Evolutionary conservation across 2,797 vertebrate genomes (phyloP), one percentile per base, ranked within the genome.

Genomic region (Chelmon rostratus): DNA sequence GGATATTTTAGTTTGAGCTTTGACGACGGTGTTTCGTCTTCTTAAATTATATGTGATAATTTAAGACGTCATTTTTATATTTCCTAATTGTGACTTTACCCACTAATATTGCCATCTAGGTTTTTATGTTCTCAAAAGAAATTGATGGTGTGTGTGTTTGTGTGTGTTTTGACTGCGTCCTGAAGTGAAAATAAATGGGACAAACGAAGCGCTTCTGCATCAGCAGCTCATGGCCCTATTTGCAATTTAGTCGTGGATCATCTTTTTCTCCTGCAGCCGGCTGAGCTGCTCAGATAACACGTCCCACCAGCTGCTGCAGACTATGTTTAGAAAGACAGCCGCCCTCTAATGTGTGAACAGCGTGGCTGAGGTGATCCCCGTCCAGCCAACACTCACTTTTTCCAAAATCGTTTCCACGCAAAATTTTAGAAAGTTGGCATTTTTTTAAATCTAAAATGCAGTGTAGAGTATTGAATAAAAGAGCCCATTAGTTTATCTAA

Each of bases 311-410:
- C 78, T 57, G 66, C 76, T 62, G 5, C 18, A 31, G 28, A 28
- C 10, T 50, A 9, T 35, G 42, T 40, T 67, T 35, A 42, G 28
- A 57, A 15, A 77, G 11, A n/a, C 37, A 54, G 42, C 15, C 47
- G 49, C 56, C 31, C 62, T 73, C 25, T 76, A 38, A 81, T 50
- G 79, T 77, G 76, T 53, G 69, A 83, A 84, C 73, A 71, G 72
- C 62, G 56, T 44, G 65, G 71, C 79, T 68, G 50, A 78, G 42
- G 44, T 40, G 68, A 57, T 76, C 83, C 65, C 62, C 68, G 47
- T 81, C 47, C 59, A 69, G 38, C 12, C 65, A 63, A 58, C 50
- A 23, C 53, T 66, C 63, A 37, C 28, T 49, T 42, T 33, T 33
- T 25, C 52, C 56, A 40, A 16, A 44, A 57, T 73, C 38, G 8